A percentile compares a stretch with the other conserved stretches of the same genome.
Evolutionary conservation across 2,797 vertebrate species (phyloP).

Genomic region (Danio tinwini): DNA sequence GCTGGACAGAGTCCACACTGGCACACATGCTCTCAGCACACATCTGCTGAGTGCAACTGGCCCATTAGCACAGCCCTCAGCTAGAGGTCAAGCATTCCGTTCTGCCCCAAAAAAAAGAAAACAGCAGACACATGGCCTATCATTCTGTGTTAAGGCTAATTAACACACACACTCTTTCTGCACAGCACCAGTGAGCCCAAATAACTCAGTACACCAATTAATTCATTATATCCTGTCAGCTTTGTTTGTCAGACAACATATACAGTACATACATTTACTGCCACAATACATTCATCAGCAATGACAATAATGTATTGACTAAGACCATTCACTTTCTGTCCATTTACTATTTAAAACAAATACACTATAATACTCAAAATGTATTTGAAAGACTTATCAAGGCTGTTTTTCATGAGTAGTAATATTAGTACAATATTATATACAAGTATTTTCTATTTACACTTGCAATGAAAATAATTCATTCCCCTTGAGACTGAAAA

Average conservation of each 20-base stretch:
- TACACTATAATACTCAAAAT: not conserved
- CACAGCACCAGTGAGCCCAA: not conserved
- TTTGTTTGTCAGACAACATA: conserved; percentile 19
- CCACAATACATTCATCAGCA: conserved; percentile 16
- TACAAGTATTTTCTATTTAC: too few species aligned
- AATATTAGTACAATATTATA: too few species aligned
- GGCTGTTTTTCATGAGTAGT: not conserved
- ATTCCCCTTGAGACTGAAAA: too few species aligned
- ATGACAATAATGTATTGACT: not conserved
- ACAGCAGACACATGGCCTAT: conserved; percentile 39
- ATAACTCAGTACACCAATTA: conserved; percentile 1
- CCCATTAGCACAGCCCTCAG: conserved; percentile 56
- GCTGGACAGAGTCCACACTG: conserved; percentile 54
- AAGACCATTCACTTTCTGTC: not conserved
- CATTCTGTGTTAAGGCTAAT: conserved; percentile 45
- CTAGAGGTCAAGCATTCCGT: conserved; percentile 54
- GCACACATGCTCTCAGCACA: conserved; percentile 53
- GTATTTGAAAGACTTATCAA: not conserved
- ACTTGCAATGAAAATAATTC: too few species aligned
- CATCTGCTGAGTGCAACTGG: conserved; percentile 59
- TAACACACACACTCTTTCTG: conserved; percentile 15
- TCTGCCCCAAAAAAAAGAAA: conserved; percentile 27
- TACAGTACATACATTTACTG: not conserved
- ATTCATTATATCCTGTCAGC: conserved; percentile 7
- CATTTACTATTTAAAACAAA: not conserved